A percentile compares a stretch with the other conserved stretches of the same genome.
phyloP scores from a whole-genome alignment of 2,797 vertebrate species.

The Sebastes melanostomus region DNA sequence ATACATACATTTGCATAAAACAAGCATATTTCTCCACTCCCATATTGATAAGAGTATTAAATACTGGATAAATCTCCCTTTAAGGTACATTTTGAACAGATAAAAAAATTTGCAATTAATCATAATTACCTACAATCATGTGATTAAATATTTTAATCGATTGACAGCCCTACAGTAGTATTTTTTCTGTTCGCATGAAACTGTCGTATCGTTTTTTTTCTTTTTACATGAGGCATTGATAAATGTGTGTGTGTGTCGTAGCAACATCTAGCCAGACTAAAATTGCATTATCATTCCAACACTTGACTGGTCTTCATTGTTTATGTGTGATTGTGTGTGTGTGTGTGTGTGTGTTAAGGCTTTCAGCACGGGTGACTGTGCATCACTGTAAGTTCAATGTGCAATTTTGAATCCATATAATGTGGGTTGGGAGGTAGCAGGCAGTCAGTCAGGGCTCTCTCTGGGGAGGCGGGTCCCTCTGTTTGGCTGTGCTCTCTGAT shows the following conservation, averaged over 20 bases:
- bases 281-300: not conserved
- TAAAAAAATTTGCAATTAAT: too few relatives aligned
- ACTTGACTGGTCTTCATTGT: conserved; percentile 16
- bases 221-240: not conserved
- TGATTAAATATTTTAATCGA: too few relatives aligned
- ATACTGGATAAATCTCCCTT: too few relatives aligned
- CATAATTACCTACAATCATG: too few relatives aligned
- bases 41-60: too few relatives aligned
- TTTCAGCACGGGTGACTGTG: conserved; percentile 1
- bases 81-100: too few relatives aligned
- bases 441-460: conserved; percentile 31
- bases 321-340: not conserved
- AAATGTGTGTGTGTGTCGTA: not conserved
- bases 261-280: too few relatives aligned
- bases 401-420: not conserved
- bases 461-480: conserved; percentile 44
- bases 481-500: conserved; percentile 46
- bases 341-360: not conserved
- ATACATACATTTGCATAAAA: too few relatives aligned
- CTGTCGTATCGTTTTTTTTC: not conserved
- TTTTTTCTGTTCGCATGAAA: not conserved
- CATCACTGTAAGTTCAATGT: not conserved
- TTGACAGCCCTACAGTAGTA: too few relatives aligned
- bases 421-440: conserved; percentile 8
- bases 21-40: too few relatives aligned